These are phyloP conservation scores for Pediacus dermestoides DNA, from an alignment of 2,888 invertebrate genomes.

Conservation along the genomic window DNA sequence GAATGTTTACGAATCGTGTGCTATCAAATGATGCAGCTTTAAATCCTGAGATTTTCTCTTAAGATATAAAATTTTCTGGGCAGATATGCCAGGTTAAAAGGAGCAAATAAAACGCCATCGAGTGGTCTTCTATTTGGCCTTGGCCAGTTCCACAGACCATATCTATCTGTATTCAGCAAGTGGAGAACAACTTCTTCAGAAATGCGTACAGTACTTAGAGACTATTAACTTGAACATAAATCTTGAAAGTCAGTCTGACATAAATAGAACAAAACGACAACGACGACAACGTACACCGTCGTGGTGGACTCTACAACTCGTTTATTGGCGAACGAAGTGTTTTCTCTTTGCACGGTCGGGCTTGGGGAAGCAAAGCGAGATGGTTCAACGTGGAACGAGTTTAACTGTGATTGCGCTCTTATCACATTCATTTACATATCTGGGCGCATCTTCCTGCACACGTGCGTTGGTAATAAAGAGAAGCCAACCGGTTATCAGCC, in stretches of 20 bases:
- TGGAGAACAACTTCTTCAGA: slow-evolving; percentile 25
- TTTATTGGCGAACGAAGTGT: slow-evolving; percentile 12
- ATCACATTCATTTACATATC: slow-evolving; percentile 27
- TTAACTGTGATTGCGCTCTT: slow-evolving; percentile 19
- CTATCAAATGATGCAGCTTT: too few relatives aligned
- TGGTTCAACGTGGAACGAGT: slow-evolving; percentile 1
- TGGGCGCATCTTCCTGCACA: slow-evolving; percentile 26
- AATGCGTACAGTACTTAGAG: slow-evolving; percentile 25
- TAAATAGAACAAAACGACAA: slow-evolving; percentile 21
- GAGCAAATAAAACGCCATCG: too few relatives aligned
- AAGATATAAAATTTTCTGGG: too few relatives aligned
- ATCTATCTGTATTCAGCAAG: slow-evolving; percentile 18
- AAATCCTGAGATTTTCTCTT: too few relatives aligned
- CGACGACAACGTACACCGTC: background rate
- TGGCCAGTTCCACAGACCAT: slow-evolving; percentile 15
- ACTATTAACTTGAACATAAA: slow-evolving; percentile 28
- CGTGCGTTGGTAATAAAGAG: slow-evolving; percentile 29
- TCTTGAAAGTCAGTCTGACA: slow-evolving; percentile 18
- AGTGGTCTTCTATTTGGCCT: slow-evolving; percentile 10
- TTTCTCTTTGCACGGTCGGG: slow-evolving; percentile 13
- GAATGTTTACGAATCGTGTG: too few relatives aligned
- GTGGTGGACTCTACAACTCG: slow-evolving; percentile 3
- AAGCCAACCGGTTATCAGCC: slow-evolving; percentile 22
- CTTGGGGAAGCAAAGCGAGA: slow-evolving; percentile 9
- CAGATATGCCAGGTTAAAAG: too few relatives aligned